phyloP scores from a whole-genome alignment of 2,888 invertebrate species.

The Ommatoiulus sabulosus region DNA sequence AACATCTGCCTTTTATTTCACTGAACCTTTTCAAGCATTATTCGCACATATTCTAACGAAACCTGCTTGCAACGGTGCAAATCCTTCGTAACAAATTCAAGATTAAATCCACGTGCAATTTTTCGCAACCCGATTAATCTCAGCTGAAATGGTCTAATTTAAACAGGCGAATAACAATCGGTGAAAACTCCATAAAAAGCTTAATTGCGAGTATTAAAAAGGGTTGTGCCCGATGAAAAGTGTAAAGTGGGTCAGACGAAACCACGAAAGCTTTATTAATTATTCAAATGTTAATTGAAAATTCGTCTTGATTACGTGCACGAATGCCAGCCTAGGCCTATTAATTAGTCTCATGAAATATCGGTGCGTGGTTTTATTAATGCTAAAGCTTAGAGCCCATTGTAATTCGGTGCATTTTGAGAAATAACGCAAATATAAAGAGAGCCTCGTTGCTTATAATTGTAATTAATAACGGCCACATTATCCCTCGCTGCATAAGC shows the following conservation, averaged over 20 bases:
- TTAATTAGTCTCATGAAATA: conserved; percentile 19
- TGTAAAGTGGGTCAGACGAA: background rate
- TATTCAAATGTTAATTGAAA: conserved; percentile 22
- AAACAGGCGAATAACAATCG: conserved; percentile 6
- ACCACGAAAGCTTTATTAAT: conserved; percentile 6
- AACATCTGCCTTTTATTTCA: too few species aligned
- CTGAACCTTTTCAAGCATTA: too few species aligned
- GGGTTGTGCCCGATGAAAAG: background rate
- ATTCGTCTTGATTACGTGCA: conserved; percentile 39
- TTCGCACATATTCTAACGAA: too few species aligned
- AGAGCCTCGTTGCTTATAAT: background rate
- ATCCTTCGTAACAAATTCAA: background rate
- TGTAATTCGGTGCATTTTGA: background rate
- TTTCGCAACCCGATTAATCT: background rate
- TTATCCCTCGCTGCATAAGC: background rate
- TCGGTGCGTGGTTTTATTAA: conserved; percentile 15
- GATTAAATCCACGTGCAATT: background rate
- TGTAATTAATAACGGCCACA: background rate
- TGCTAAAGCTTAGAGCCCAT: background rate
- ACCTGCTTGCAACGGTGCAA: too few species aligned
- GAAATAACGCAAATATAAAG: conserved; percentile 34
- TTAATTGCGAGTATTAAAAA: conserved; percentile 28
- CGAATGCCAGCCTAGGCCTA: background rate
- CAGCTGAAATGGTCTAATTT: background rate
- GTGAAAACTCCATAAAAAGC: background rate